Base-by-base conservation (phyloP, 1,140 invertebrate genomes). In the Hylaeus volcanicus region DNA sequence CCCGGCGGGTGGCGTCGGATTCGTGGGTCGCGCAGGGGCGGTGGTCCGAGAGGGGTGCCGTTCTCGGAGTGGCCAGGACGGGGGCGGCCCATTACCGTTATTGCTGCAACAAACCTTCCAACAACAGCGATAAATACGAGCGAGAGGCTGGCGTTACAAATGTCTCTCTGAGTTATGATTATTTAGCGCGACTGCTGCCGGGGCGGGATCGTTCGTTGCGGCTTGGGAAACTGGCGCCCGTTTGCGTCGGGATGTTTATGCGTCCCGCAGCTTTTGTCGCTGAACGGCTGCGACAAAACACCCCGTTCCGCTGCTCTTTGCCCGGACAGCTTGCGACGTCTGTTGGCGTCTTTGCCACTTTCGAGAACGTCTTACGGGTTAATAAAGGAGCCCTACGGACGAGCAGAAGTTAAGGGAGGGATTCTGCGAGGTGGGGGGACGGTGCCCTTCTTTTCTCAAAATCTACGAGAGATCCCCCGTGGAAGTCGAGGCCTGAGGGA, bases 121-220 rank as follows among this genome's bases (percentile, higher is more conserved):
- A 92, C 92, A 93, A 93, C 91, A 92, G 91, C 91, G 88, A 93
- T 93, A 93, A 93, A 93, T 93, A 93, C 89, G 85, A 84, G 71
- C 88, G 87, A 85, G 85, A 88, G 85, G 82, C 83, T 88, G 87
- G 88, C 90, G 90, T 92, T 91, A 91, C 91, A 91, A 93, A 92
- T 92, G 88, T 89, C 88, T 89, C 89, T 89, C 88, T 89, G 90
- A 89, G 88, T 91, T 91, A 91, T 90, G 89, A 92, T 91, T 92
- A 91, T 92, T 91, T 92, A 91, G 89, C 89, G 79, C 81, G 83
- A 78, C 69, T 74, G 63, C 55, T 51, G 82, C 72, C 53, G 66
- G 26, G 26, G 58, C 75, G 73, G 76, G 79, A 80, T 78, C 83
- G 79, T 86, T 81, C 74, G 79, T 79, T 81, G 76, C 70, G 74